Conservation (phyloP, 2,888 invertebrate genomes). For the Apamea monoglypha region DNA sequence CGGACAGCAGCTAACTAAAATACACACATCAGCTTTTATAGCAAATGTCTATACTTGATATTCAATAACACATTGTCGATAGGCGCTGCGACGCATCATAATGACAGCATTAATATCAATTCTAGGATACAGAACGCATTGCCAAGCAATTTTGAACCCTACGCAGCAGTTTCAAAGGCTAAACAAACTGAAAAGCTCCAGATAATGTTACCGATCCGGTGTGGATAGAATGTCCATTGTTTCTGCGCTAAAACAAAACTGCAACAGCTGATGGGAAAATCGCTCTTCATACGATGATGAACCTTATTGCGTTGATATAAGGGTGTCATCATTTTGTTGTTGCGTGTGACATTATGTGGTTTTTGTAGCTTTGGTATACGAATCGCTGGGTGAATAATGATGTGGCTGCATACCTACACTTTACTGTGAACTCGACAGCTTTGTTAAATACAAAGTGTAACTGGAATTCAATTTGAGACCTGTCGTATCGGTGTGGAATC, state of each 20-base stretch:
- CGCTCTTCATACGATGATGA: slow-evolving; percentile 67
- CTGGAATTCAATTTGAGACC: slow-evolving; percentile 74
- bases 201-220: slow-evolving; percentile 67
- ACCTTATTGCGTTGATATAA: slow-evolving; percentile 68
- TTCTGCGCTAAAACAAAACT: slow-evolving; percentile 71
- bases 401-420: slow-evolving; percentile 77
- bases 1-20: slow-evolving; percentile 65
- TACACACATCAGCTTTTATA: slow-evolving; percentile 58
- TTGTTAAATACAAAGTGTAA: slow-evolving; percentile 75
- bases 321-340: slow-evolving; percentile 48
- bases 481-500: slow-evolving; percentile 53
- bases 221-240: slow-evolving; percentile 85
- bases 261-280: slow-evolving; percentile 59
- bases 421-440: slow-evolving; percentile 76
- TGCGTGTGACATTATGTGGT: slow-evolving; percentile 57
- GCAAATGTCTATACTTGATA: slow-evolving; percentile 67
- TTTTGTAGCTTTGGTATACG: slow-evolving; percentile 60
- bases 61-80: slow-evolving; percentile 70
- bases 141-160: slow-evolving; percentile 57
- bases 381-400: slow-evolving; percentile 82
- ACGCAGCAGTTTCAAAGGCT: slow-evolving; percentile 50
- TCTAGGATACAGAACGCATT: slow-evolving; percentile 62
- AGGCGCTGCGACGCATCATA: slow-evolving; percentile 73
- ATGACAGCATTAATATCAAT: slow-evolving; percentile 70
- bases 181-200: slow-evolving; percentile 52